These are phyloP conservation scores for Glossophaga mutica DNA, from an alignment of 2,797 vertebrate genomes.

Conservation along the genomic window DNA sequence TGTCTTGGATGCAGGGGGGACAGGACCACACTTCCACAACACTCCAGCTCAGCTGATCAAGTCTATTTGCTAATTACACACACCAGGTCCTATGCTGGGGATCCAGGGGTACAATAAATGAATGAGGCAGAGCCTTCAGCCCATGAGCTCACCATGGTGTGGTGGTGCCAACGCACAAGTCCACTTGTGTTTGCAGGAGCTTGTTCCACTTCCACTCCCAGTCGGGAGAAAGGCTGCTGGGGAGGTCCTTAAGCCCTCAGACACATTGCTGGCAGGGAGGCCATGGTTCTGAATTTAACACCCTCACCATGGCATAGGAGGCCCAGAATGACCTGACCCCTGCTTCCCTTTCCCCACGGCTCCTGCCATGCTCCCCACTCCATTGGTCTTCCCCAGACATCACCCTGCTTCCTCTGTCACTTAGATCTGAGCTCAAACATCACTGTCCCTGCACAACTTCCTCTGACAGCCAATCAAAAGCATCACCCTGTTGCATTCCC, in stretches of 20 bases:
- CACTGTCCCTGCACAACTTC: background rate
- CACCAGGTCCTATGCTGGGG: no score
- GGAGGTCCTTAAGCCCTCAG: background rate
- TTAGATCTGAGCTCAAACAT: background rate
- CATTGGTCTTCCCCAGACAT: background rate
- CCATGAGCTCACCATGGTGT: background rate
- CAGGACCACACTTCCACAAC: background rate
- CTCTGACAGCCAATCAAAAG: background rate
- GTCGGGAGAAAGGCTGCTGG: no score
- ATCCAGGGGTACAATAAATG: no score
- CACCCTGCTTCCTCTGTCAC: background rate
- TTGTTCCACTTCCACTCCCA: background rate
- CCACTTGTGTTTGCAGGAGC: background rate
- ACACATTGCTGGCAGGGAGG: background rate
- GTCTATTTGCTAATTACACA: background rate
- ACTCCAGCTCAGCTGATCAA: background rate
- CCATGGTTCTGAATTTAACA: background rate
- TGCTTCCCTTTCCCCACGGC: background rate
- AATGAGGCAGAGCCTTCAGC: background rate
- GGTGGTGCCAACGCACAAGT: no score
- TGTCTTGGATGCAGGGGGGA: background rate
- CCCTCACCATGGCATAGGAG: background rate
- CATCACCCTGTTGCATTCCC: background rate
- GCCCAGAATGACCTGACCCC: background rate
- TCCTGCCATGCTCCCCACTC: background rate